Percentiles rank a stretch among this genome's conserved stretches.
Evolutionary conservation across 2,113 vertebrate species (phyloP).

Genomic region (Leuciscus idus): DNA sequence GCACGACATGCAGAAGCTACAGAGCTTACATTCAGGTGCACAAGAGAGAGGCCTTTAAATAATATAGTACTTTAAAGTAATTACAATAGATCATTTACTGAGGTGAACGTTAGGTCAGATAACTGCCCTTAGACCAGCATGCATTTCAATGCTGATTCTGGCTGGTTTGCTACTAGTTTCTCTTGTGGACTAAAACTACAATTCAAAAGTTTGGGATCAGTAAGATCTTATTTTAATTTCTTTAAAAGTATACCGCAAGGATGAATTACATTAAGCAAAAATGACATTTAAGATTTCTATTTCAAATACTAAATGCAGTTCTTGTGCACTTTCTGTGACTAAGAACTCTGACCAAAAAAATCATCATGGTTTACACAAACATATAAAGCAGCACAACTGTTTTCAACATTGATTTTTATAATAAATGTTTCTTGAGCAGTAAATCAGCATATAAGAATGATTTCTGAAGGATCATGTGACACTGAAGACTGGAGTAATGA

Average conservation of each 20-base stretch:
- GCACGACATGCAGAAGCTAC: conserved; percentile 7
- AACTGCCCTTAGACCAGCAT: background rate
- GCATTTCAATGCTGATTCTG: background rate
- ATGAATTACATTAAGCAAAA: too few species aligned
- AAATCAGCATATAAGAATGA: background rate
- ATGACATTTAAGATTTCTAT: too few species aligned
- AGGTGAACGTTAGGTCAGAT: conserved; percentile 44
- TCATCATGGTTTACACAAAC: too few species aligned
- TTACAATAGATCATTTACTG: conserved; percentile 30
- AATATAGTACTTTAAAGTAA: conserved; percentile 43
- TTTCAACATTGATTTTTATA: background rate
- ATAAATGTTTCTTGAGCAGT: background rate
- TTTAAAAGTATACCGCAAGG: too few species aligned
- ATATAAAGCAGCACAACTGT: background rate
- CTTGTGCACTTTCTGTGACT: too few species aligned
- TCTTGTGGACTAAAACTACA: background rate
- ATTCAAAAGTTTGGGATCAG: too few species aligned
- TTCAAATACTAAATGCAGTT: too few species aligned
- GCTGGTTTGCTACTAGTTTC: background rate
- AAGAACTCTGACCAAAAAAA: too few species aligned
- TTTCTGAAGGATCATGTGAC: too few species aligned
- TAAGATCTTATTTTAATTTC: too few species aligned
- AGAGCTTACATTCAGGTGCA: conserved; percentile 3
- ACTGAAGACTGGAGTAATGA: too few species aligned
- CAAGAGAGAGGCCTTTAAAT: conserved; percentile 34